Evolutionary conservation across 2,888 invertebrate genomes (phyloP), one percentile per base, ranked within the genome.

Genomic region (Tineola bisselliella): DNA sequence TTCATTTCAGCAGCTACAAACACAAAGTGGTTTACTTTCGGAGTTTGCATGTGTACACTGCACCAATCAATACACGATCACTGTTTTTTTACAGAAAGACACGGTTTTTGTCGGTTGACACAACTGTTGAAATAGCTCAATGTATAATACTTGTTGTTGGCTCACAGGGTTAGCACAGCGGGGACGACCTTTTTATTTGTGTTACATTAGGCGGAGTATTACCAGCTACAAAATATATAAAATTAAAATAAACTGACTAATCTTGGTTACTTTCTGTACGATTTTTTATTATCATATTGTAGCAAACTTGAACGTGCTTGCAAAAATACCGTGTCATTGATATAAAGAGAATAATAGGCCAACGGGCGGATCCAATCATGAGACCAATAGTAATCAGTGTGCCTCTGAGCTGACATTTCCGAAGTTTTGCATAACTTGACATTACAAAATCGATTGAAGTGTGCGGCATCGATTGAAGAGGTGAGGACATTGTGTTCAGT

Each of bases 361-460:
- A 54, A 25, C 19, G n/a, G 54, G 54, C 54, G 54, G 54, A 48
- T 54, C 13, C 54, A 8, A 25, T 54, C 25, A 54, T 48, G 48
- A 18, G 54, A 18, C 11, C 17, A 25, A 25, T 25, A 54, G 48
- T 25, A 25, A 54, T 25, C 54, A 54, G 11, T 25, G 52, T 52
- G 52, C 52, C 59, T 11, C 66, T 61, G 61, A 25, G 65, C 71
- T 77, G 74, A 75, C 75, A 75, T 76, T 78, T 77, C 71, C 69
- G 70, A 67, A 65, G 71, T 70, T 78, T 79, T 76, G 75, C 77
- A 76, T 76, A 77, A 77, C 73, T 69, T 75, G 76, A 73, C 75
- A 78, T 77, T 77, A 73, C 66, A 56, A 25, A 31, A 63, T 66
- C 73, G 72, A 75, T 74, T 73, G 73, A 71, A 72, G 74, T 70